These are phyloP conservation scores for Carcharodon carcharias DNA, from an alignment of 2,797 vertebrate genomes.

Conservation along the genomic window DNA sequence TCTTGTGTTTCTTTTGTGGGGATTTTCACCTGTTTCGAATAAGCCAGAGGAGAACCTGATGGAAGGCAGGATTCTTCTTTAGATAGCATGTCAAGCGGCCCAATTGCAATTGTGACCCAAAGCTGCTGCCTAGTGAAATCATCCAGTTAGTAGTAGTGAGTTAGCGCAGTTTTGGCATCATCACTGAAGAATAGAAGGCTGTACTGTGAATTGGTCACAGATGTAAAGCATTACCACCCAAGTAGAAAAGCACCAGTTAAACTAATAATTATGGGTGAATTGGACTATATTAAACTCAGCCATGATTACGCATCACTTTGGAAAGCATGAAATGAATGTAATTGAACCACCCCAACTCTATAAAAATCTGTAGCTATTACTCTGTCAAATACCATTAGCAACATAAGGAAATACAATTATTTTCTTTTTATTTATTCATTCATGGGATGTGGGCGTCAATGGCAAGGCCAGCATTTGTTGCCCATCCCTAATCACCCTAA, in stretches of 20 bases:
- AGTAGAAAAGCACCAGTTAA: constrained; percentile 24
- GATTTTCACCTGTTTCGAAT: background rate
- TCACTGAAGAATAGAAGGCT: background rate
- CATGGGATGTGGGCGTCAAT: too few species aligned
- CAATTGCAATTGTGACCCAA: background rate
- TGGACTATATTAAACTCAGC: constrained; percentile 13
- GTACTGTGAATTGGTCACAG: constrained; percentile 11
- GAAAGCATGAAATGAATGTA: background rate
- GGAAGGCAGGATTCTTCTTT: background rate
- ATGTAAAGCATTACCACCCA: constrained; percentile 28
- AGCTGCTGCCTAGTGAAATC: background rate
- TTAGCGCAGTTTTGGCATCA: background rate
- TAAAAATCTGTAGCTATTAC: background rate
- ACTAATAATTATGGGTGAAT: constrained; percentile 30
- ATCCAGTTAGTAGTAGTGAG: background rate
- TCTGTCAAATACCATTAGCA: background rate
- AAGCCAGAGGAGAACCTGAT: background rate
- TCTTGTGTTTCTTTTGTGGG: background rate
- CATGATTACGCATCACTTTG: background rate
- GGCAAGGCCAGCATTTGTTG: too few species aligned
- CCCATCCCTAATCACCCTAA: too few species aligned
- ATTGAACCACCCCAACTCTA: background rate
- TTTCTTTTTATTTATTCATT: background rate
- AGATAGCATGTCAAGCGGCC: background rate
- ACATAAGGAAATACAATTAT: background rate